Conservation (phyloP, 23 tunicate species). For the Styela clava region DNA sequence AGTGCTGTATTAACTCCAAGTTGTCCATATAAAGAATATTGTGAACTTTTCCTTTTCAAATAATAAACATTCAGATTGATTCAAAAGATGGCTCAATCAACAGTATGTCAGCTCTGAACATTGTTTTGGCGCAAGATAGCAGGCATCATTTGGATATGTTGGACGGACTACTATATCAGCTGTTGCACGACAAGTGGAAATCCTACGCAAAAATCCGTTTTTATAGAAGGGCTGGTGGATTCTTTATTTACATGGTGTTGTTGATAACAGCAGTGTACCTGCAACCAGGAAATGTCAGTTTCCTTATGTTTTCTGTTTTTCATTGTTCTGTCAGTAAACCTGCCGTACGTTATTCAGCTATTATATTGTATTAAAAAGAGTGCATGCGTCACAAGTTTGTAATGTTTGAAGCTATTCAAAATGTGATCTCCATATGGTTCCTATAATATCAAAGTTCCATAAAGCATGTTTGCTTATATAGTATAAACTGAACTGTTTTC, state of each 20-base stretch:
- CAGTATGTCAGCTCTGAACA: slow-evolving; percentile 53
- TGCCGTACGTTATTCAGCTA: no score
- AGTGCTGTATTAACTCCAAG: no score
- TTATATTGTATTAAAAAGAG: no score
- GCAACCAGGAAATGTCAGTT: slow-evolving; percentile 67
- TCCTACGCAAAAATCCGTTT: slow-evolving; percentile 69
- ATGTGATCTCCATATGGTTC: no score
- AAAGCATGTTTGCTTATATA: no score
- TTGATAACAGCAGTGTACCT: slow-evolving; percentile 53
- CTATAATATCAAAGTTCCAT: no score
- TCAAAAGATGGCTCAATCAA: slow-evolving; percentile 62
- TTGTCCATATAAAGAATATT: no score
- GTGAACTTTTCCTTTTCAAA: no score
- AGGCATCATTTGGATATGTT: slow-evolving; percentile 72
- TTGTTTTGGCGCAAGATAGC: slow-evolving; percentile 50
- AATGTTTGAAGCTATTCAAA: no score
- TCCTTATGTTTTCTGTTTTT: background rate
- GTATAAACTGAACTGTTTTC: no score
- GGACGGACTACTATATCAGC: slow-evolving; percentile 80
- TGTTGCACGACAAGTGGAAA: slow-evolving; percentile 93
- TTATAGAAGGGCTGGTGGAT: slow-evolving; percentile 33
- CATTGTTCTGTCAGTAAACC: no score
- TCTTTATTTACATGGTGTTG: slow-evolving; percentile 42
- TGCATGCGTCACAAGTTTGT: no score
- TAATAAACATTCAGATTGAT: slow-evolving; percentile 57